Conservation (phyloP, 2,797 vertebrate genomes). For the Microchirus variegatus region DNA sequence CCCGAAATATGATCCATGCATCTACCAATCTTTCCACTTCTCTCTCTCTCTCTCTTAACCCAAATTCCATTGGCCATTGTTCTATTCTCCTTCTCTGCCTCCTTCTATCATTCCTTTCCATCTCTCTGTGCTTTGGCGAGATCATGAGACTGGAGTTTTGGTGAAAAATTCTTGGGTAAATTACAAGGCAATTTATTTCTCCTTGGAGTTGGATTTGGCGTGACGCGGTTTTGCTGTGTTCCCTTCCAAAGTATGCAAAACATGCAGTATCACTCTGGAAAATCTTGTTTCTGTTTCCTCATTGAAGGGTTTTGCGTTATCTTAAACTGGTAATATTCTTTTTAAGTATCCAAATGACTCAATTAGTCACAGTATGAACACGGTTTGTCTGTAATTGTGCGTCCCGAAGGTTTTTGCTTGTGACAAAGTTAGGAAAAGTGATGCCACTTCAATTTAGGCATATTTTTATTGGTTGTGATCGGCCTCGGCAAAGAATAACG, state of each 20-base stretch:
- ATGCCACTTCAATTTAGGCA: too few relatives aligned
- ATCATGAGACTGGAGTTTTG: constrained; percentile 1
- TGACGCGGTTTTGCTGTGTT: neutral
- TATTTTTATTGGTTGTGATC: too few relatives aligned
- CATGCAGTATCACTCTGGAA: neutral
- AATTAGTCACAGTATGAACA: too few relatives aligned
- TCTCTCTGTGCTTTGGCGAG: neutral
- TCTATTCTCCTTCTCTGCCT: neutral
- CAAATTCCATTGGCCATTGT: neutral
- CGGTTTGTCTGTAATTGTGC: too few relatives aligned
- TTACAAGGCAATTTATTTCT: constrained; percentile 12
- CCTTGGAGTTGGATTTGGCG: neutral
- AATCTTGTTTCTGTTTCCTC: neutral
- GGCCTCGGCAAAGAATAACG: too few relatives aligned
- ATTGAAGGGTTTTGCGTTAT: too few relatives aligned
- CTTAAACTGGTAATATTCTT: too few relatives aligned
- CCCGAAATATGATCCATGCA: constrained; percentile 2
- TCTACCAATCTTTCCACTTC: constrained; percentile 1
- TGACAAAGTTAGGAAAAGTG: too few relatives aligned
- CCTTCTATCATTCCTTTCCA: neutral
- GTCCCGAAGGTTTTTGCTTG: too few relatives aligned
- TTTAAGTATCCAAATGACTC: too few relatives aligned
- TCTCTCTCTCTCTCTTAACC: neutral
- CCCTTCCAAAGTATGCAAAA: neutral
- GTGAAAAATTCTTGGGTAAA: neutral